Conservation (phyloP, 2,888 invertebrate genomes). For the Conchocele bisecta region DNA sequence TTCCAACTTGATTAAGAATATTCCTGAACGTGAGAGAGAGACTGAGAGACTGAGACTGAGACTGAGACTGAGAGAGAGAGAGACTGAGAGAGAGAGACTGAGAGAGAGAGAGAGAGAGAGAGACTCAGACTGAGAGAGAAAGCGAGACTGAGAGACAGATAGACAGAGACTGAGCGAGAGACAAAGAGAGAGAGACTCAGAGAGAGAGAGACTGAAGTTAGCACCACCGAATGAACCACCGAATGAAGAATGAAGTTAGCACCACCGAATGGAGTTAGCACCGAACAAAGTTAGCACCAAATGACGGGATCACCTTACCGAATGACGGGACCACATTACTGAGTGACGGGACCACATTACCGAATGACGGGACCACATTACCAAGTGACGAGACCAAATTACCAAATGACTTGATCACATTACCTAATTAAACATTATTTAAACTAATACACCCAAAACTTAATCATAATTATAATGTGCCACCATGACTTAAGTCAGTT, state of each 20-base stretch:
- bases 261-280: too few relatives aligned
- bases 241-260: too few relatives aligned
- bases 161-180: neutral
- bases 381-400: too few relatives aligned
- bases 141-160: slow-evolving; percentile 13
- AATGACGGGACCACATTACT: too few relatives aligned
- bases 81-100: slow-evolving; percentile 13
- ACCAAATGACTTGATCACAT: too few relatives aligned
- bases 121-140: slow-evolving; percentile 10
- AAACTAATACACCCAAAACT: neutral
- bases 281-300: too few relatives aligned
- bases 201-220: neutral
- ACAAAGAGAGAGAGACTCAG: neutral
- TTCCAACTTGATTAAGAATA: too few relatives aligned
- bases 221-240: too few relatives aligned
- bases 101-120: slow-evolving; percentile 14
- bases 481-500: neutral
- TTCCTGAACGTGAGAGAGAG: slow-evolving; percentile 1
- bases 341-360: too few relatives aligned
- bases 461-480: neutral
- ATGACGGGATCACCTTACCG: too few relatives aligned
- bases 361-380: too few relatives aligned
- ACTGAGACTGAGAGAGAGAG: slow-evolving; percentile 12
- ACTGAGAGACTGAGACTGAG: slow-evolving; percentile 9
- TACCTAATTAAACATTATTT: too few relatives aligned